These are phyloP conservation scores for Pollenia labialis DNA, from an alignment of 2,888 invertebrate genomes.

Conservation along the genomic window DNA sequence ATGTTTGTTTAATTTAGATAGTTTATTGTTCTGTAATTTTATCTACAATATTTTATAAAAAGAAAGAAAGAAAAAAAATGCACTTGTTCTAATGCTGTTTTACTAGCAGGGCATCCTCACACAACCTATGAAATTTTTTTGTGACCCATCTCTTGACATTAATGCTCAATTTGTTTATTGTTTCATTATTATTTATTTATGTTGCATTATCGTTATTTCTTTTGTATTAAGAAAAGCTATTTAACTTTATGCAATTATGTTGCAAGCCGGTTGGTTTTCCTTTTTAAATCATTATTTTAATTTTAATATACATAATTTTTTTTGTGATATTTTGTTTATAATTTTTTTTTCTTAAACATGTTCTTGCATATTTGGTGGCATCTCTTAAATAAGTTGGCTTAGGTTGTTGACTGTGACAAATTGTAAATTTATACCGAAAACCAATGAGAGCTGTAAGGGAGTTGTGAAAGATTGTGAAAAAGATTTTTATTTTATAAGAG, in stretches of 20 bases:
- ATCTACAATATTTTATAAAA: conserved; percentile 3
- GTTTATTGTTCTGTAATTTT: conserved; percentile 48
- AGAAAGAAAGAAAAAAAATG: conserved; percentile 21
- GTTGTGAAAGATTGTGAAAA: conserved; percentile 49
- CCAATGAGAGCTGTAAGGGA: conserved; percentile 72
- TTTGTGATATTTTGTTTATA: not conserved
- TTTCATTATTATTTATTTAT: conserved; percentile 50
- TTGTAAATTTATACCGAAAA: conserved; percentile 77
- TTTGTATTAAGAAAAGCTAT: conserved; percentile 1
- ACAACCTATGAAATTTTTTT: conserved; percentile 36
- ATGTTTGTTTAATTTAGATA: conserved; percentile 48
- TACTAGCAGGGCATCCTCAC: not conserved
- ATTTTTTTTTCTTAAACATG: conserved; percentile 20
- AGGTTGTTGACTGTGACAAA: conserved; percentile 72
- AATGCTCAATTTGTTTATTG: conserved; percentile 51
- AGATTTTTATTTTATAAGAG: conserved; percentile 10
- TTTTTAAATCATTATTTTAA: conserved; percentile 37
- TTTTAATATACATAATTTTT: not conserved
- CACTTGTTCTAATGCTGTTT: conserved; percentile 55
- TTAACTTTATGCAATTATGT: conserved; percentile 33
- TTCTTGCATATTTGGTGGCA: conserved; percentile 42
- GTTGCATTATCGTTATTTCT: conserved; percentile 19
- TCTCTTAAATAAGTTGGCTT: conserved; percentile 28
- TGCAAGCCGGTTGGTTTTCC: conserved; percentile 39
- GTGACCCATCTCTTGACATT: conserved; percentile 64